Evolutionary conservation across 2,797 vertebrate genomes (phyloP).

Genomic region (Phrynocephalus vlangalii): DNA sequence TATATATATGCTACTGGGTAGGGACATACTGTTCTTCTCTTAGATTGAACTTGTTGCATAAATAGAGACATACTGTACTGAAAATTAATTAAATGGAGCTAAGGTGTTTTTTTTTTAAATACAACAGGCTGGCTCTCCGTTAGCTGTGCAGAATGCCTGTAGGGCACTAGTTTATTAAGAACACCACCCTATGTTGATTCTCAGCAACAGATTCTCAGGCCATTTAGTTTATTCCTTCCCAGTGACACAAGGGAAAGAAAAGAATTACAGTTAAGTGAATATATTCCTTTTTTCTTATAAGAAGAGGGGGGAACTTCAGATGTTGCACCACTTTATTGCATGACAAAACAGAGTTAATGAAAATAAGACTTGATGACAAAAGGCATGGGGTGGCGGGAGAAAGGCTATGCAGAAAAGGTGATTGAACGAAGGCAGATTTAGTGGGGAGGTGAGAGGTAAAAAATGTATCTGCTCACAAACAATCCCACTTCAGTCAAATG

Average conservation of each 20-base stretch:
- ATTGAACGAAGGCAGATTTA: background rate
- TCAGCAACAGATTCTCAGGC: constrained; percentile 53
- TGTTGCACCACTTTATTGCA: background rate
- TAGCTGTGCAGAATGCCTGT: constrained; percentile 47
- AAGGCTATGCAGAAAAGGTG: background rate
- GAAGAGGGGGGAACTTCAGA: background rate
- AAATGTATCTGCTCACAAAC: background rate
- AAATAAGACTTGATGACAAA: background rate
- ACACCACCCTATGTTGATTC: constrained; percentile 1
- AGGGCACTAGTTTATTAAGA: constrained; percentile 42
- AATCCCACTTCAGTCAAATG: background rate
- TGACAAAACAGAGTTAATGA: background rate
- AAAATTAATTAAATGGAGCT: constrained; percentile 73
- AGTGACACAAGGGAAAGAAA: constrained; percentile 29
- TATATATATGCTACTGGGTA: background rate
- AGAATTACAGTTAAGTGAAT: constrained; percentile 36
- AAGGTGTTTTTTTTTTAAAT: constrained; percentile 45
- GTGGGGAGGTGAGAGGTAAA: background rate
- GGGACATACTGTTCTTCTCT: constrained; percentile 37
- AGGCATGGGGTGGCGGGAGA: background rate
- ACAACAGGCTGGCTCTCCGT: background rate
- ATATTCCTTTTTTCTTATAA: constrained; percentile 34
- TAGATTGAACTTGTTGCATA: constrained; percentile 47
- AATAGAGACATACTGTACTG: constrained; percentile 28
- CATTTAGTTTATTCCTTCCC: constrained; percentile 55